phyloP scores from a whole-genome alignment of 23 tunicate species.

The Trididemnum miniatum region DNA sequence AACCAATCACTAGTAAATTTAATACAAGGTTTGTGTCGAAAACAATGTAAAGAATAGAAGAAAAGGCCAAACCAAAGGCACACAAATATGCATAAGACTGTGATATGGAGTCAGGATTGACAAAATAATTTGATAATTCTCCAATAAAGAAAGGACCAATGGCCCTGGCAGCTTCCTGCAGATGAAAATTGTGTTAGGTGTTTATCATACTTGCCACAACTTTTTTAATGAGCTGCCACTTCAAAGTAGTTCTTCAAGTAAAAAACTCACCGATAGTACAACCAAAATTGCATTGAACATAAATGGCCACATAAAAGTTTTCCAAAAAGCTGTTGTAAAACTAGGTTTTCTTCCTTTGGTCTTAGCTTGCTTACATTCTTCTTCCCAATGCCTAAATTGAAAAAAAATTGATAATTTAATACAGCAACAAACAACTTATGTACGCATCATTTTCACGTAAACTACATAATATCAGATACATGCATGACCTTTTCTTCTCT shows the following conservation, averaged over 20 bases:
- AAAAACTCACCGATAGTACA: slow-evolving; percentile 1
- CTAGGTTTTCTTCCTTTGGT: slow-evolving; percentile 12
- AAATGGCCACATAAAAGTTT: slow-evolving; percentile 2
- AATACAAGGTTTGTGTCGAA: slow-evolving; percentile 21
- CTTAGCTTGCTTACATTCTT: slow-evolving; percentile 9
- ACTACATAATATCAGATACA: no score
- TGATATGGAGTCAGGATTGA: neutral
- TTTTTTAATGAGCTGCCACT: no score
- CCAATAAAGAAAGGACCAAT: slow-evolving; percentile 39
- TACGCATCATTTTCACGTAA: no score
- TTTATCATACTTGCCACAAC: no score
- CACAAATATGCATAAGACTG: slow-evolving; percentile 39
- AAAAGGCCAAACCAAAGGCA: slow-evolving; percentile 33
- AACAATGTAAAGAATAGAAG: neutral
- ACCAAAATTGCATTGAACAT: neutral
- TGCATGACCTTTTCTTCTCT: no score
- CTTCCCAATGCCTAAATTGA: slow-evolving; percentile 37
- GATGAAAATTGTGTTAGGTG: no score
- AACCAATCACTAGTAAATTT: slow-evolving; percentile 38
- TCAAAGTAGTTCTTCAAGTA: no score
- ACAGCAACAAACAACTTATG: no score
- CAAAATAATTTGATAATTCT: slow-evolving; percentile 41
- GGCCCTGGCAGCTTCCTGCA: slow-evolving; percentile 35
- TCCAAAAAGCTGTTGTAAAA: slow-evolving; percentile 16
- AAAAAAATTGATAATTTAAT: no score